Evolutionary conservation across 1,140 invertebrate species (phyloP).

Genomic region (Calliopsis andreniformis): DNA sequence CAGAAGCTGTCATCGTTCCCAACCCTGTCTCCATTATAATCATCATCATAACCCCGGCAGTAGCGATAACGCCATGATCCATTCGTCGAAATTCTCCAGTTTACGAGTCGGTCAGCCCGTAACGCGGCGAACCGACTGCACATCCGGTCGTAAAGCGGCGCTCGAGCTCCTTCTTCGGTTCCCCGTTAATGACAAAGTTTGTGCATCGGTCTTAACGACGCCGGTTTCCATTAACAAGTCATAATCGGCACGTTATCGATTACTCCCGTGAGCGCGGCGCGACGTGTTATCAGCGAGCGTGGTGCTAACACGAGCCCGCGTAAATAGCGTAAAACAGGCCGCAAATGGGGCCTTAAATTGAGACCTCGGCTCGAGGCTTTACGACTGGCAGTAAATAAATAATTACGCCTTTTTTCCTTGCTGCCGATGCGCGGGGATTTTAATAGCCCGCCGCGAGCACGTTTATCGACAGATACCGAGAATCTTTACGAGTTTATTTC

Average conservation of each 20-base stretch:
- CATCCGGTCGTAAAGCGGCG: slow-evolving; percentile 50
- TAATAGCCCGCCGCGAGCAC: slow-evolving; percentile 21
- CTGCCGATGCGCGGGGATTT: neutral
- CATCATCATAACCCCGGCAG: neutral
- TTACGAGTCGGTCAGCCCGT: slow-evolving; percentile 48
- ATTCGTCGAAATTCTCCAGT: slow-evolving; percentile 39
- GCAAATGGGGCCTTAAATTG: neutral
- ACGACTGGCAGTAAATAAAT: slow-evolving; percentile 55
- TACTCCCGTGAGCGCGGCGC: slow-evolving; percentile 5
- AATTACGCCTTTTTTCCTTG: slow-evolving; percentile 39
- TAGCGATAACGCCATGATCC: slow-evolving; percentile 26
- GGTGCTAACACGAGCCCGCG: slow-evolving; percentile 12
- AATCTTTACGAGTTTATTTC: slow-evolving; percentile 26
- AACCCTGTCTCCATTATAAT: neutral
- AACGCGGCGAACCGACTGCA: slow-evolving; percentile 25
- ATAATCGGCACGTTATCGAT: slow-evolving; percentile 62
- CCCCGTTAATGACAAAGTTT: slow-evolving; percentile 52
- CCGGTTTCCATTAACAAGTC: slow-evolving; percentile 61
- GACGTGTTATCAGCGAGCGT: slow-evolving; percentile 24
- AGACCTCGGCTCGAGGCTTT: slow-evolving; percentile 32
- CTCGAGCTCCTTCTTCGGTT: neutral
- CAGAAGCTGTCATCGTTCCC: neutral
- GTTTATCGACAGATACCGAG: neutral
- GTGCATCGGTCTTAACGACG: slow-evolving; percentile 50
- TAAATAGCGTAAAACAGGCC: slow-evolving; percentile 18